Evolutionary conservation across 1,140 invertebrate species (phyloP), one percentile per base, ranked within the genome.

Genomic region (Anastrepha ludens): DNA sequence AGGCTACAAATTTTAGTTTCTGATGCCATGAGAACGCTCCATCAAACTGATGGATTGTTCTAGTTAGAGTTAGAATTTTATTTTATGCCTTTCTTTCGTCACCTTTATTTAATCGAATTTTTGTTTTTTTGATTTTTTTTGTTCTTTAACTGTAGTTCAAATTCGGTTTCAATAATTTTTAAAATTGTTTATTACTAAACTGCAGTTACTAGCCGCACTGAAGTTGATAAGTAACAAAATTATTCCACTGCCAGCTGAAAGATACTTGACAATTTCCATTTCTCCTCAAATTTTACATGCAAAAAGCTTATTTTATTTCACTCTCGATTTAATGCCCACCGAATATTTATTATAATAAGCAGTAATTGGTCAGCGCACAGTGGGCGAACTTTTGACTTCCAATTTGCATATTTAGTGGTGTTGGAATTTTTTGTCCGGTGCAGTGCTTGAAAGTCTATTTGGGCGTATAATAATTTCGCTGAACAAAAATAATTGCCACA

Each of bases 271-370:
- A 1, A 11, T 55, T 55, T 55, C 50, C 50, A 55, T 55, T 55
- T 55, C 39, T 67, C 41, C 11, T 13, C 41, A 15, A 74, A 6
- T 9, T 74, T 47, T 17, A 4, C 4, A 0, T 5, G 74, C 74
- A 81, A 81, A 58, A 81, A 81, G 47, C n/a, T 55, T 41, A 81
- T 55, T 81, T 58, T 13, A 81, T 55, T 81, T 81, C n/a, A 81
- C 44, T 81, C 20, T 15, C n/a, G 15, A 50, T 20, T 55, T n/a
- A 20, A 2, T 81, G 20, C 41, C 2, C 74, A 81, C 41, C 47
- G 47, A 81, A 81, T 55, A 81, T 81, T 81, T 81, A 81, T 81
- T 81, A 81, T 81, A 81, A 81, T 81, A 58, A 81, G 74, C 74
- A 29, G 47, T 81, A 81, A 81, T 81, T 81, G 74, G 74, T 81